These are phyloP conservation scores for Thysanoteuthis rhombus DNA, from an alignment of 2,888 invertebrate species.

Conservation along the genomic window DNA sequence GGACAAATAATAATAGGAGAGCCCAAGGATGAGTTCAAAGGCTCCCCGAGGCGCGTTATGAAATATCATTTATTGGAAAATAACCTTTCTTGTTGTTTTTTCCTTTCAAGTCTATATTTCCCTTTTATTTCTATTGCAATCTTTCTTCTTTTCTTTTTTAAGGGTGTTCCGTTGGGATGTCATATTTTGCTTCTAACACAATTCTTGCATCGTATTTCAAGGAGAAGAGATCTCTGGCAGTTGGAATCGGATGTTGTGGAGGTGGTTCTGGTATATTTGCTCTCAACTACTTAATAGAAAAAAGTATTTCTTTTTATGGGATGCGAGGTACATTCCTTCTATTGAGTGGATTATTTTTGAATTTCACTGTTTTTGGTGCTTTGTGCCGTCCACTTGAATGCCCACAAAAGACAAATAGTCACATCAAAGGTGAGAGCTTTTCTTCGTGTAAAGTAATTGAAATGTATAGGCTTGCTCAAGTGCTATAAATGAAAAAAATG, in stretches of 20 bases:
- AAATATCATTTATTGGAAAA: not conserved
- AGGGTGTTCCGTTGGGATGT: not conserved
- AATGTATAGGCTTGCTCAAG: too few species aligned
- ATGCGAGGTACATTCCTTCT: not conserved
- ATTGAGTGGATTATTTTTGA: not conserved
- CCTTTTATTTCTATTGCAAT: not conserved
- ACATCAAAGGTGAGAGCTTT: not conserved
- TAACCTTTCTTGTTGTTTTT: not conserved
- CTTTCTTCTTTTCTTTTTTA: not conserved
- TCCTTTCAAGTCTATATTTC: not conserved
- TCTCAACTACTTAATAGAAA: not conserved
- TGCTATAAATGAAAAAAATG: too few species aligned
- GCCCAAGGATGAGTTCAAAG: too few species aligned
- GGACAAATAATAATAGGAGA: too few species aligned
- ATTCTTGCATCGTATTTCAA: not conserved
- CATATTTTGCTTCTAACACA: not conserved
- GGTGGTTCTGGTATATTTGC: not conserved
- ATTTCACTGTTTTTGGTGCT: not conserved
- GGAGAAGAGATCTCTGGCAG: not conserved
- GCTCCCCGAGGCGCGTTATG: too few species aligned
- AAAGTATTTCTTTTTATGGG: not conserved
- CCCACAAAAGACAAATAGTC: not conserved
- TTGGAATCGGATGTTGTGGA: not conserved
- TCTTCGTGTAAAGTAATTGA: too few species aligned
- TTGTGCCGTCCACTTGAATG: not conserved